Evolutionary conservation across 1,140 invertebrate genomes (phyloP).

Genomic region (Belonocnema kinseyi): DNA sequence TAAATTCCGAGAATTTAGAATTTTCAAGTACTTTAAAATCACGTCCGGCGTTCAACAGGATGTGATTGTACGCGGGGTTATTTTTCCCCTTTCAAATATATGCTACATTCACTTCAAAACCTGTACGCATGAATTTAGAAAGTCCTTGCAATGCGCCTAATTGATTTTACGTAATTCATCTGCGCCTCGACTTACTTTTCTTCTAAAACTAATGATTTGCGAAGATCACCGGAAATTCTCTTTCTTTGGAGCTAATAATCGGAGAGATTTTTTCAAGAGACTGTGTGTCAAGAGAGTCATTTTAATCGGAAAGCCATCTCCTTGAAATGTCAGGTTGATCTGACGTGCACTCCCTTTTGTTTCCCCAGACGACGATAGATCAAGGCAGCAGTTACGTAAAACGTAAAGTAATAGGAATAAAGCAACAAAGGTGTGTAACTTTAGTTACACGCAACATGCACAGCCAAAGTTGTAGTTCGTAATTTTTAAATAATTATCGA

Average conservation of each 20-base stretch:
- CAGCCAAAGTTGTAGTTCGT: no score
- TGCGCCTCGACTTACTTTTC: neutral
- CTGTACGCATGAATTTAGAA: constrained; percentile 54
- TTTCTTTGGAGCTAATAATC: neutral
- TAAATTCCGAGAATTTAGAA: neutral
- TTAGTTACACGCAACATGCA: no score
- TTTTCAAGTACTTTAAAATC: neutral
- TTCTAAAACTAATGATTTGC: constrained; percentile 18
- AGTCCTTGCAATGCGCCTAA: constrained; percentile 47
- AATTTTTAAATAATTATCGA: no score
- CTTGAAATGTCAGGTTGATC: constrained; percentile 55
- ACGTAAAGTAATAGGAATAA: constrained; percentile 47
- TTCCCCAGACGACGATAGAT: constrained; percentile 53
- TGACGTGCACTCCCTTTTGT: constrained; percentile 55
- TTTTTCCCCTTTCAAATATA: neutral
- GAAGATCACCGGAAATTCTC: constrained; percentile 40
- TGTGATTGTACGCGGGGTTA: neutral
- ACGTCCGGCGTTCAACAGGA: neutral
- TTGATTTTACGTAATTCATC: constrained; percentile 49
- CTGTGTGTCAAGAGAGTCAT: constrained; percentile 38
- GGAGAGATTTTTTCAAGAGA: neutral
- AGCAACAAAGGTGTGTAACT: constrained; percentile 36
- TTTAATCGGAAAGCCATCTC: constrained; percentile 58
- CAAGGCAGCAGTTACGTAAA: constrained; percentile 52
- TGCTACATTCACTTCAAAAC: constrained; percentile 2